Percentiles rank a stretch among this genome's conserved stretches.
Conservation (phyloP, 2,113 vertebrate genomes). For the Bos taurus region DNA sequence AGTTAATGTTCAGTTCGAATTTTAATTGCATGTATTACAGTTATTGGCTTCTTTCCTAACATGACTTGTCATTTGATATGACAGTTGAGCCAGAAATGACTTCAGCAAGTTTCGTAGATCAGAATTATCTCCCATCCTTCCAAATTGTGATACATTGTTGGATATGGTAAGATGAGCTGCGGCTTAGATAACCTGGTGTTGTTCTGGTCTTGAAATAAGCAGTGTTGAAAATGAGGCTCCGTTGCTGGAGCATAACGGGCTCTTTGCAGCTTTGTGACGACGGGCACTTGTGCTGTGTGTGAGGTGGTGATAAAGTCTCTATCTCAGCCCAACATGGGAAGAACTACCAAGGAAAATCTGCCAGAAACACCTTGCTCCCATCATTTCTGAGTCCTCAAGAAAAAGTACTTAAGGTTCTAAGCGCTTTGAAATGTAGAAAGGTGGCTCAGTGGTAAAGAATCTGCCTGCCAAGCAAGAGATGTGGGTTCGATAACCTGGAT, state of each 20-base stretch:
- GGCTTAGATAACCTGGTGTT: background rate
- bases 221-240: background rate
- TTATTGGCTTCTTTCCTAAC: background rate
- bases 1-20: background rate
- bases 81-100: background rate
- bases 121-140: background rate
- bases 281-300: accelerated
- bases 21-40: background rate
- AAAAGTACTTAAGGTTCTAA: background rate
- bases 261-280: background rate
- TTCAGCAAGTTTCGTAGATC: background rate
- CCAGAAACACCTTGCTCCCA: background rate
- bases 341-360: background rate
- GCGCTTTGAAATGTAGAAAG: background rate
- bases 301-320: background rate
- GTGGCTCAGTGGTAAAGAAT: background rate
- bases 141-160: background rate
- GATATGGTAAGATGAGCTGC: background rate
- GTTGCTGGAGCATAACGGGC: background rate
- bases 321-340: background rate
- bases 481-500: background rate
- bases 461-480: background rate
- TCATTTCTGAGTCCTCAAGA: background rate
- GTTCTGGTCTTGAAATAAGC: background rate
- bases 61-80: background rate